phyloP scores from a whole-genome alignment of 2,797 vertebrate species.

The Anas bahamensis region DNA sequence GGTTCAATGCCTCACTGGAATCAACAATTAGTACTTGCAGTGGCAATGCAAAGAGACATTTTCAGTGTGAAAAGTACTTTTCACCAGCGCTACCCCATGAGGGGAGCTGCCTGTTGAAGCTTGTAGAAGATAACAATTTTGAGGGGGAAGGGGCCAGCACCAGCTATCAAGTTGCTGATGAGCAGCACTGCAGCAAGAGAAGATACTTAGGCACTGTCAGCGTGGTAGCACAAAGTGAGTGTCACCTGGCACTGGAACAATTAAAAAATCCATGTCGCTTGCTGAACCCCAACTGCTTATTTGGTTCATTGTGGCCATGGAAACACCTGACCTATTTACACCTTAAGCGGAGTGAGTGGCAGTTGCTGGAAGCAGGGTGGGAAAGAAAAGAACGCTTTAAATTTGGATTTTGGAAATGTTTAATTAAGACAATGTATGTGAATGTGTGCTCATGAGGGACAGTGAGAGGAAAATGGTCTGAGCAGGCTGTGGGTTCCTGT shows the following conservation, averaged over 20 bases:
- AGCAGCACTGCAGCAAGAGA: neutral
- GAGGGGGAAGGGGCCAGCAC: neutral
- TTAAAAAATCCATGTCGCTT: neutral
- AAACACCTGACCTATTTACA: conserved; percentile 38
- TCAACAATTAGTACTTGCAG: conserved; percentile 23
- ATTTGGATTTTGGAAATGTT: neutral
- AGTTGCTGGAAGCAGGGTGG: neutral
- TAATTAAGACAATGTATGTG: neutral
- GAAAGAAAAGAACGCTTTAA: neutral
- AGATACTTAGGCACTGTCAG: neutral
- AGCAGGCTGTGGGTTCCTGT: neutral
- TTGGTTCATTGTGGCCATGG: conserved; percentile 26
- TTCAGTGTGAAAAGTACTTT: conserved; percentile 22
- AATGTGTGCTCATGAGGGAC: neutral
- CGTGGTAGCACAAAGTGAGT: accelerated
- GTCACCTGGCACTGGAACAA: neutral
- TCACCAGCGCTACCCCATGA: neutral
- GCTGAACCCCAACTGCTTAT: neutral
- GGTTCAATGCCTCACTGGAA: neutral
- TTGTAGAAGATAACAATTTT: neutral
- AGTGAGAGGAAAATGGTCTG: accelerated
- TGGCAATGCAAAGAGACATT: neutral
- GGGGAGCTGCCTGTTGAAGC: neutral
- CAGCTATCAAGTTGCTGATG: accelerated
- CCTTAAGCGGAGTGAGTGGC: neutral